phyloP scores from a whole-genome alignment of 2,113 vertebrate species.

The Lepidothrix coronata region DNA sequence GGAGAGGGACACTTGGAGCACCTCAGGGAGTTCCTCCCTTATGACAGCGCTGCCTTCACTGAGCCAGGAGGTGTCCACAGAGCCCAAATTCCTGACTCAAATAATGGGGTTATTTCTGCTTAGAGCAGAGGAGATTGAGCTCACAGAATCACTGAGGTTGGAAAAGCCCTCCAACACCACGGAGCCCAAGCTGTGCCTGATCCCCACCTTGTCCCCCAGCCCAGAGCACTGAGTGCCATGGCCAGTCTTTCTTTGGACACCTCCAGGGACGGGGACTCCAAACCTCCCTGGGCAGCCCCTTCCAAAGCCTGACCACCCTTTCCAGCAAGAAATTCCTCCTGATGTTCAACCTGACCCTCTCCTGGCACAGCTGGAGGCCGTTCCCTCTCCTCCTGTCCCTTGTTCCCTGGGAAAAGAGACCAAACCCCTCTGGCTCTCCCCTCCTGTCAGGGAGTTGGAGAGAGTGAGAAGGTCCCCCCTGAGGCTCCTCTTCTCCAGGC shows the following conservation, averaged over 20 bases:
- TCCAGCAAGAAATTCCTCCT: too few relatives aligned
- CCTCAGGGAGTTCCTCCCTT: neutral
- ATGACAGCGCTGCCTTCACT: neutral
- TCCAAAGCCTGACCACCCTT: accelerated
- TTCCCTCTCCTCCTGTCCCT: too few relatives aligned
- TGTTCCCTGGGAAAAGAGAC: too few relatives aligned
- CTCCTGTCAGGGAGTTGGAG: too few relatives aligned
- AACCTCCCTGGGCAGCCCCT: neutral
- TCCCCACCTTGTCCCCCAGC: neutral
- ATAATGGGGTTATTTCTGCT: neutral
- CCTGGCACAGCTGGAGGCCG: too few relatives aligned
- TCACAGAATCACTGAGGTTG: too few relatives aligned
- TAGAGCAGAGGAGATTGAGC: neutral
- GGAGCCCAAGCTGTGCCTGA: accelerated
- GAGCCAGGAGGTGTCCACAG: too few relatives aligned
- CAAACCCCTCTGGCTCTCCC: too few relatives aligned
- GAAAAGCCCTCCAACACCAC: too few relatives aligned
- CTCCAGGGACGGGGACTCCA: neutral
- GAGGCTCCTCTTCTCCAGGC: too few relatives aligned
- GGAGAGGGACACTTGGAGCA: neutral
- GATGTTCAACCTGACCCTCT: too few relatives aligned
- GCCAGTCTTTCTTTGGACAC: neutral
- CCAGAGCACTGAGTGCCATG: neutral
- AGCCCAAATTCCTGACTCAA: neutral
- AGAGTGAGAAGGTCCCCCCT: too few relatives aligned